Conservation (phyloP, 1,140 invertebrate genomes). For the Macrotrachela quadricornifera region DNA sequence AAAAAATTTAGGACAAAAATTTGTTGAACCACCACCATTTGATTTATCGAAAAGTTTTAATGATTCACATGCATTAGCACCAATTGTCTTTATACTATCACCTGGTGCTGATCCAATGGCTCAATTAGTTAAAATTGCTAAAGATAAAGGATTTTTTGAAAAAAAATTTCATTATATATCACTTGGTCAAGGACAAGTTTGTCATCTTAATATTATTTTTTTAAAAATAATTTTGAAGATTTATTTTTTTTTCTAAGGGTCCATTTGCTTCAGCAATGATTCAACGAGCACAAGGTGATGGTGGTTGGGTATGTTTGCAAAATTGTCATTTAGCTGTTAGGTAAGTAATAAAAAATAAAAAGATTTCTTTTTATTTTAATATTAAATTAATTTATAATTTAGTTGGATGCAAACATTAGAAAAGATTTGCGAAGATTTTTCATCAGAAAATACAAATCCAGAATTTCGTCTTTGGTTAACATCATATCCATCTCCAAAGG, state of each 20-base stretch:
- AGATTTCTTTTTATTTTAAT: background rate
- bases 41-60: slow-evolving; percentile 27
- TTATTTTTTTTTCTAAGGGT: slow-evolving; percentile 21
- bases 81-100: slow-evolving; percentile 30
- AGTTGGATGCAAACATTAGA: slow-evolving; percentile 54
- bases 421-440: slow-evolving; percentile 24
- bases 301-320: slow-evolving; percentile 75
- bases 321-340: slow-evolving; percentile 74
- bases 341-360: background rate
- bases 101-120: slow-evolving; percentile 32
- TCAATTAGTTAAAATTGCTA: slow-evolving; percentile 30
- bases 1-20: slow-evolving; percentile 30
- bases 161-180: slow-evolving; percentile 7
- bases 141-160: slow-evolving; percentile 19
- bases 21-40: slow-evolving; percentile 31
- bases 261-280: slow-evolving; percentile 32
- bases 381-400: background rate
- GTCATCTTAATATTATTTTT: background rate
- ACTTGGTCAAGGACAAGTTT: slow-evolving; percentile 6
- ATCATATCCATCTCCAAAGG: slow-evolving; percentile 27
- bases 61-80: slow-evolving; percentile 26
- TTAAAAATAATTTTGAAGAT: background rate
- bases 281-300: slow-evolving; percentile 30
- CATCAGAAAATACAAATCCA: slow-evolving; percentile 18
- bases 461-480: slow-evolving; percentile 30